Conservation (phyloP, 2,888 invertebrate genomes). For the Phortica okadai region DNA sequence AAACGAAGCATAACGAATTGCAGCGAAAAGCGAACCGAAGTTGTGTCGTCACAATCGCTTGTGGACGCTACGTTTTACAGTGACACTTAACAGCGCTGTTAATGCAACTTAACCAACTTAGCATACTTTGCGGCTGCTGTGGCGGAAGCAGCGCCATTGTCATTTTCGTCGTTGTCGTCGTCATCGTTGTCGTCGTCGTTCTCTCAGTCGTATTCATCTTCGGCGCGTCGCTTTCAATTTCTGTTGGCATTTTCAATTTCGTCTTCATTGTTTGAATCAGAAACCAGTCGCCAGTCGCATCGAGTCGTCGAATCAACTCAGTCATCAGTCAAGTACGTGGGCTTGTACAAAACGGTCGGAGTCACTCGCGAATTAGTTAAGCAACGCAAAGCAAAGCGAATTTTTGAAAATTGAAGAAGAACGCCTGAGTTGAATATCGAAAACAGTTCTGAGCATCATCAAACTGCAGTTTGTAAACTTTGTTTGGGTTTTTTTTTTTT, state of each 20-base stretch:
- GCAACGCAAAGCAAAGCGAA: neutral
- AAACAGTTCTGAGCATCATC: constrained; percentile 4
- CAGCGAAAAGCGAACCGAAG: neutral
- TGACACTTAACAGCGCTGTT: constrained; percentile 33
- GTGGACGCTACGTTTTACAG: no score
- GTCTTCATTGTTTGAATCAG: neutral
- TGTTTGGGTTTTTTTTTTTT: neutral
- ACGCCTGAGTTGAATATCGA: neutral
- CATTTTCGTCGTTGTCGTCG: constrained; percentile 49
- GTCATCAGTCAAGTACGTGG: constrained; percentile 40
- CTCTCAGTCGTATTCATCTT: constrained; percentile 21
- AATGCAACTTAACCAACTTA: constrained; percentile 53
- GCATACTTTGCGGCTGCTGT: constrained; percentile 45
- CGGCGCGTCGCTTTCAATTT: constrained; percentile 13
- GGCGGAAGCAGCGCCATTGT: constrained; percentile 39
- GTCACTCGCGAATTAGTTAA: constrained; percentile 23
- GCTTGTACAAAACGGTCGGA: constrained; percentile 42
- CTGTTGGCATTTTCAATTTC: neutral
- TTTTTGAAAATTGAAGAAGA: neutral
- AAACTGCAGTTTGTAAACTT: neutral
- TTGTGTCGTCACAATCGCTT: constrained; percentile 10
- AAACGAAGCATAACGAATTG: constrained; percentile 9
- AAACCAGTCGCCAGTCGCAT: constrained; percentile 15
- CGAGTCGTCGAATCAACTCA: neutral
- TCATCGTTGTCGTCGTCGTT: constrained; percentile 17